Percentiles rank a stretch among this genome's conserved stretches.
phyloP scores from a whole-genome alignment of 2,888 invertebrate species.

The Lysandra bellargus region DNA sequence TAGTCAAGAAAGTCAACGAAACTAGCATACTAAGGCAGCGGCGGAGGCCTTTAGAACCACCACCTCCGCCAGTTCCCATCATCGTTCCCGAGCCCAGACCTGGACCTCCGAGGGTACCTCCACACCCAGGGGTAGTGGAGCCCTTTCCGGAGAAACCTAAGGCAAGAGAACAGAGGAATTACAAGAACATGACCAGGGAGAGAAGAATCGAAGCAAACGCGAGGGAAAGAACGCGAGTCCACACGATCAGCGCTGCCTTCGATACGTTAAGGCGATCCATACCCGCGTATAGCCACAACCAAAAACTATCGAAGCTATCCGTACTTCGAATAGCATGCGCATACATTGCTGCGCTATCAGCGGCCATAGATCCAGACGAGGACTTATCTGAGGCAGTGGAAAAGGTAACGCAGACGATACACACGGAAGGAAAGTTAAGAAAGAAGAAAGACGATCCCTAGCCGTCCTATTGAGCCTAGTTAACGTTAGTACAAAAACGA shows the following conservation, averaged over 20 bases:
- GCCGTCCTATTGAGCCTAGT: constrained; percentile 53
- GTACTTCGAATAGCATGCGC: constrained; percentile 96
- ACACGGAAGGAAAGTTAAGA: constrained; percentile 93
- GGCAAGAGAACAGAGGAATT: constrained; percentile 88
- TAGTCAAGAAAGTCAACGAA: constrained; percentile 75
- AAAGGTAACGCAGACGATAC: constrained; percentile 93
- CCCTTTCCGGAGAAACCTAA: constrained; percentile 53
- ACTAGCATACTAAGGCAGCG: constrained; percentile 60
- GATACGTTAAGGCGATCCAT: constrained; percentile 92
- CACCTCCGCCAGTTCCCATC: constrained; percentile 53
- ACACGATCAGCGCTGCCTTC: constrained; percentile 97
- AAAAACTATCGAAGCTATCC: constrained; percentile 95
- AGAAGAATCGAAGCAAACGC: constrained; percentile 97
- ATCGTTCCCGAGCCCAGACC: constrained; percentile 53
- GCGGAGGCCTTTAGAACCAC: constrained; percentile 60
- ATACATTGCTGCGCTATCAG: constrained; percentile 93
- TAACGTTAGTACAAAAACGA: constrained; percentile 65
- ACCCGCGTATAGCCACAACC: constrained; percentile 95
- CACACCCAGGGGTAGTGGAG: constrained; percentile 75
- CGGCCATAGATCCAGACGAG: constrained; percentile 85
- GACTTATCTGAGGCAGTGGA: constrained; percentile 90
- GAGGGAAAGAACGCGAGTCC: constrained; percentile 93
- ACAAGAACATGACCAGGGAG: constrained; percentile 97
- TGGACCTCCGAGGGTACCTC: constrained; percentile 75
- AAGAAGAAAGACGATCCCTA: constrained; percentile 89